These are phyloP conservation scores for Drosophila infuscata DNA, from an alignment of 2,888 invertebrate species.

Conservation along the genomic window DNA sequence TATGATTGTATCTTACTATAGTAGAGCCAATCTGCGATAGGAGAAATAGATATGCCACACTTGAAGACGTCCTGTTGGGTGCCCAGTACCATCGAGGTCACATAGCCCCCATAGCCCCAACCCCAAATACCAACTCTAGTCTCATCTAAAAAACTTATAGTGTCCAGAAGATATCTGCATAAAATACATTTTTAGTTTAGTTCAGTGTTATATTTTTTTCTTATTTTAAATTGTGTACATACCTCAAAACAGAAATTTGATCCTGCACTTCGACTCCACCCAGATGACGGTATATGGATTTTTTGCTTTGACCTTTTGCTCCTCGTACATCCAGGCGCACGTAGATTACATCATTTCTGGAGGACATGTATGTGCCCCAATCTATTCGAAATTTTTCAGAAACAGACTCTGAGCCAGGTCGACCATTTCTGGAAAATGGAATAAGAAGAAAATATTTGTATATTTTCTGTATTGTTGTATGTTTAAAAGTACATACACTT, in stretches of 20 bases:
- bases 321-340: slow-evolving; percentile 96
- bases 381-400: slow-evolving; percentile 94
- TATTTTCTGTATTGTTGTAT: background rate
- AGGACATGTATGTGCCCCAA: slow-evolving; percentile 97
- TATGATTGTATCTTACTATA: slow-evolving; percentile 90
- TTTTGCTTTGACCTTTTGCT: slow-evolving; percentile 91
- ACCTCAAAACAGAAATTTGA: slow-evolving; percentile 94
- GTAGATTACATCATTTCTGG: slow-evolving; percentile 95
- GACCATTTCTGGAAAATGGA: slow-evolving; percentile 90
- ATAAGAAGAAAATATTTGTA: background rate
- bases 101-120: slow-evolving; percentile 97
- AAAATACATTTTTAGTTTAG: background rate
- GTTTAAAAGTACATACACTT: slow-evolving; percentile 88
- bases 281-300: slow-evolving; percentile 92
- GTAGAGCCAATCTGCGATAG: slow-evolving; percentile 97
- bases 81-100: slow-evolving; percentile 95
- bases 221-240: slow-evolving; percentile 23
- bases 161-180: slow-evolving; percentile 91
- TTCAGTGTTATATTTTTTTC: background rate
- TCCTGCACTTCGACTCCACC: slow-evolving; percentile 97
- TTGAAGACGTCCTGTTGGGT: slow-evolving; percentile 94
- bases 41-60: slow-evolving; percentile 97
- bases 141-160: slow-evolving; percentile 93
- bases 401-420: slow-evolving; percentile 96
- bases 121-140: slow-evolving; percentile 97